Evolutionary conservation across 2,797 vertebrate genomes (phyloP), one percentile per base, ranked within the genome.

Genomic region (Channa striata): DNA sequence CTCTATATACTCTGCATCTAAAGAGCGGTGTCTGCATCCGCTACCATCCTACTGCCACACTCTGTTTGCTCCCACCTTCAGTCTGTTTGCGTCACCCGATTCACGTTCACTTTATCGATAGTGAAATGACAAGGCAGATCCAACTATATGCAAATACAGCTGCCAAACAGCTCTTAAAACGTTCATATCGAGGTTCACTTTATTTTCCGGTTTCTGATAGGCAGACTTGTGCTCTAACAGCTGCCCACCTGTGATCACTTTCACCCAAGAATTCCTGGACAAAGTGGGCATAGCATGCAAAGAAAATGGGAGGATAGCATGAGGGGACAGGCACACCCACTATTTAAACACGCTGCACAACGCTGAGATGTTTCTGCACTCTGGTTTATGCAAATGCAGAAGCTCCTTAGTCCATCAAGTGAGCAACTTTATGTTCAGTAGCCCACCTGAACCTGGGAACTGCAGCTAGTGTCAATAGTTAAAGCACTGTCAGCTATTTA

Each of bases 11-110:
- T 74, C 58, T 64, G 17, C 70, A 60, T 47, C 50, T 56, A 71
- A 85, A 82, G 44, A 66, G 66, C 61, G 34, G 70, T 77, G 78
- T 91, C 88, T 87, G 90, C 90, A 81, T 52, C 60, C 68, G 74
- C 49, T 78, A 46, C 52, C 67, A 44, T 77, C 73, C 54, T 58
- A 19, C 52, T 66, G 42, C 65, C 60, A 63, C 44, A 46, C 37
- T 53, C 20, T 44, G 17, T 57, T 40, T 25, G 11, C 46, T 43
- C 19, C 33, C 36, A 49, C 54, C 50, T 25, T 59, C 42, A 56
- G 53, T 54, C 43, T 11, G 19, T 73, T 60, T 62, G 34, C 65
- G 37, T 36, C 19, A n/a, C 20, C 78, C 14, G 11, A 69, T 53
- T 34, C 19, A 57, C 46, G 14, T 75, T 40, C 25, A 58, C n/a